phyloP scores from a whole-genome alignment of 2,797 vertebrate genomes.

The Cyclura pinguis region DNA sequence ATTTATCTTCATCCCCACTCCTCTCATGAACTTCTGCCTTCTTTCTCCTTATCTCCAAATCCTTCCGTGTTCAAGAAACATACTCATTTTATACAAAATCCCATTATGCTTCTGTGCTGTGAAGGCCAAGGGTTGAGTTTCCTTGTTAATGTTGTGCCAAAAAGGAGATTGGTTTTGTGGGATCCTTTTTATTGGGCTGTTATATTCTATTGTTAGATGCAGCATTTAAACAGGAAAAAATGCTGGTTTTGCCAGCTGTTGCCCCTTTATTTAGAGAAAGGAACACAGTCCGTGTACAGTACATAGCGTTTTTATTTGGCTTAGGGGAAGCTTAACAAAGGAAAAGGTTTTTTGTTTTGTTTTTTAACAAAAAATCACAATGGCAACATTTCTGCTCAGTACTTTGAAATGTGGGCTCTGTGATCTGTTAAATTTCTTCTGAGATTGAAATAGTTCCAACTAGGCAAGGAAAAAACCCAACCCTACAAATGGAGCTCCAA shows the following conservation, averaged over 20 bases:
- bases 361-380: conserved; percentile 33
- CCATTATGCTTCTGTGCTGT: conserved; percentile 44
- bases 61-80: conserved; percentile 34
- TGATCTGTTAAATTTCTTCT: conserved; percentile 64
- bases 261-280: conserved; percentile 57
- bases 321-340: conserved; percentile 58
- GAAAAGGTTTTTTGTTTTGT: neutral
- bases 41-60: conserved; percentile 45
- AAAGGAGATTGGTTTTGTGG: conserved; percentile 38
- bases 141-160: conserved; percentile 42
- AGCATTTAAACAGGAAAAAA: conserved; percentile 56
- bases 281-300: conserved; percentile 46
- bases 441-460: conserved; percentile 63
- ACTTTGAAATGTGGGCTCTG: conserved; percentile 56
- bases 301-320: conserved; percentile 25
- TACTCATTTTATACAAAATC: conserved; percentile 61
- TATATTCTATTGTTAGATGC: conserved; percentile 50
- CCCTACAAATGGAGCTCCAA: conserved; percentile 54
- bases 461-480: conserved; percentile 16
- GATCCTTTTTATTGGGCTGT: conserved; percentile 13
- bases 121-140: conserved; percentile 23
- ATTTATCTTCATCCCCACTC: conserved; percentile 61
- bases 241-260: conserved; percentile 10
- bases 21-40: conserved; percentile 51
- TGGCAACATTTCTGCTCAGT: conserved; percentile 44